phyloP scores from a whole-genome alignment of 2,888 invertebrate genomes.

The Dione vanillae region DNA sequence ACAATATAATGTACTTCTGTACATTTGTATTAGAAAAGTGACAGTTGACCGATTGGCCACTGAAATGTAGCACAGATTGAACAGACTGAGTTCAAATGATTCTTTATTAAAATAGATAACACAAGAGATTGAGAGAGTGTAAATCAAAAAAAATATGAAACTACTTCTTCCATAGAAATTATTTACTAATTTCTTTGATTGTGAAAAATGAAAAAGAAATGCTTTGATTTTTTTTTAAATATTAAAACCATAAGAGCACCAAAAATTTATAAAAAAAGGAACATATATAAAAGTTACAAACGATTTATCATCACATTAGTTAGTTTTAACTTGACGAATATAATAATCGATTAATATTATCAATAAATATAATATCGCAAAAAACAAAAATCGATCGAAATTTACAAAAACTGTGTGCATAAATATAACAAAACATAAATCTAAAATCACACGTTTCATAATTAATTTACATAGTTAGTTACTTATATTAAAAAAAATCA shows the following conservation, averaged over 20 bases:
- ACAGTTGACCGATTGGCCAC: slow-evolving; percentile 17
- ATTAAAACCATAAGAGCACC: slow-evolving; percentile 51
- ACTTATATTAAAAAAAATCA: slow-evolving; percentile 6
- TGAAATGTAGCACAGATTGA: not conserved
- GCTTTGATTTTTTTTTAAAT: not conserved
- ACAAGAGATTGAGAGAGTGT: not conserved
- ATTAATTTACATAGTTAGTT: slow-evolving; percentile 14
- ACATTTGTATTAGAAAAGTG: slow-evolving; percentile 17
- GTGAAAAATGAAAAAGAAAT: slow-evolving; percentile 8
- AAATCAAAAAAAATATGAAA: not conserved
- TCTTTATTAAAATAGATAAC: not conserved
- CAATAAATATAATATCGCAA: slow-evolving; percentile 4
- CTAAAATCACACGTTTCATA: slow-evolving; percentile 49
- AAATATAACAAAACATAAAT: slow-evolving; percentile 51
- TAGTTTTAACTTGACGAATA: not conserved
- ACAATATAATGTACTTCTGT: slow-evolving; percentile 53
- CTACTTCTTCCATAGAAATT: not conserved
- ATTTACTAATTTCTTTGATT: not conserved
- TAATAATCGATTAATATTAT: not conserved
- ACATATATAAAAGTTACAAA: slow-evolving; percentile 46
- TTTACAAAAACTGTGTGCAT: slow-evolving; percentile 48
- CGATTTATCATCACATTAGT: slow-evolving; percentile 3
- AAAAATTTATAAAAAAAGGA: slow-evolving; percentile 50
- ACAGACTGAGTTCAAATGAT: not conserved
- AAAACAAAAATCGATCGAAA: not conserved